Conservation (phyloP, 2,113 vertebrate genomes). For the Phrynosoma platyrhinos region DNA sequence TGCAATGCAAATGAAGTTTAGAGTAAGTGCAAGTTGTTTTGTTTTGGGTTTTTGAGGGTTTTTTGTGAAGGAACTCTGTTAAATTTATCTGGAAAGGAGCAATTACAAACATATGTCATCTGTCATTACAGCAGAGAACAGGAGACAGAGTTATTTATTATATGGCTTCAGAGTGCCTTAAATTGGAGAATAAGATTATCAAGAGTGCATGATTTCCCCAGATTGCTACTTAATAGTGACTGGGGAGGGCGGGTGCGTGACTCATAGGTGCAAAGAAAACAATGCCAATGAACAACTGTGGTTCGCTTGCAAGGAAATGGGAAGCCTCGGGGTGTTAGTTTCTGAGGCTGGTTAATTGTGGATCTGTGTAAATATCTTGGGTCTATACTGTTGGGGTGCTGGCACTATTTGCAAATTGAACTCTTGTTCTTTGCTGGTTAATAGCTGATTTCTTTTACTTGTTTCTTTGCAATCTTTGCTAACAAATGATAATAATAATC, state of each 20-base stretch:
- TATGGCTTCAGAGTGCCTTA: constrained; percentile 77
- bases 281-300: constrained; percentile 75
- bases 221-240: constrained; percentile 81
- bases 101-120: constrained; percentile 76
- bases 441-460: constrained; percentile 49
- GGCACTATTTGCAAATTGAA: constrained; percentile 42
- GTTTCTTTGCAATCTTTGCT: constrained; percentile 28
- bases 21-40: background rate
- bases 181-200: constrained; percentile 82
- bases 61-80: constrained; percentile 40
- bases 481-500: constrained; percentile 30
- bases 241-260: constrained; percentile 76
- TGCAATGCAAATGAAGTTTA: background rate
- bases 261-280: constrained; percentile 79
- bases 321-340: constrained; percentile 70
- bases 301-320: constrained; percentile 75
- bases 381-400: constrained; percentile 60
- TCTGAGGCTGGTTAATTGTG: constrained; percentile 74
- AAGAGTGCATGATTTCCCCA: constrained; percentile 82
- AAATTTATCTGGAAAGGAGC: constrained; percentile 74
- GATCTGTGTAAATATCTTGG: constrained; percentile 67
- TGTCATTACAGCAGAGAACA: constrained; percentile 75
- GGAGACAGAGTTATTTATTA: constrained; percentile 80
- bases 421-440: constrained; percentile 42
- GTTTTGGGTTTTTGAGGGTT: too few relatives aligned